Conservation (phyloP, 2,797 vertebrate species). For the Pteropus rufus region DNA sequence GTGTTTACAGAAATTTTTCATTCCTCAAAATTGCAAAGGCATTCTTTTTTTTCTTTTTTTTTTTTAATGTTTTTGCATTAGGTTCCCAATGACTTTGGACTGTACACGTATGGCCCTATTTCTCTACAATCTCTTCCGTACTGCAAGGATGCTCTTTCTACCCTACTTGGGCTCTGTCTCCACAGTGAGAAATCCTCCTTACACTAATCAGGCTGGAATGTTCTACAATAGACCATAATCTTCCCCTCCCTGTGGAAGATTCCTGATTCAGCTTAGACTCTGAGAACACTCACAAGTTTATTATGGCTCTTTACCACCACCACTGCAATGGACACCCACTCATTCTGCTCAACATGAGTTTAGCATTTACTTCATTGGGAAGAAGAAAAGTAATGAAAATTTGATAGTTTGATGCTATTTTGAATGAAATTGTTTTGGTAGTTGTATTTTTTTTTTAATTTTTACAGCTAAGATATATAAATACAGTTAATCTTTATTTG, state of each 20-base stretch:
- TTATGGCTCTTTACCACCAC: background rate
- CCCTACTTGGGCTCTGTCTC: background rate
- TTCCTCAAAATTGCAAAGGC: background rate
- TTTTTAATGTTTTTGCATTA: background rate
- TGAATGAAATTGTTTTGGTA: background rate
- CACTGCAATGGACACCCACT: accelerated
- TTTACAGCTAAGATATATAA: background rate
- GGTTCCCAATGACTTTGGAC: background rate
- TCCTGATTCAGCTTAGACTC: background rate
- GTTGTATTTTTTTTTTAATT: background rate
- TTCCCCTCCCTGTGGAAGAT: accelerated
- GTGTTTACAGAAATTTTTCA: background rate
- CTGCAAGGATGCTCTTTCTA: accelerated
- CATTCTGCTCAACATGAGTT: background rate
- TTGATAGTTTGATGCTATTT: background rate
- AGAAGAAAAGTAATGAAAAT: background rate
- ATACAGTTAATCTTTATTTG: background rate
- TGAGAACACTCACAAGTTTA: background rate
- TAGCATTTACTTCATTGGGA: background rate
- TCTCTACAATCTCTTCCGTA: background rate
- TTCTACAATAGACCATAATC: background rate
- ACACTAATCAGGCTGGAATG: background rate
- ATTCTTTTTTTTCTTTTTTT: background rate
- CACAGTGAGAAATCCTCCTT: background rate
- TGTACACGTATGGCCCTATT: background rate